Conservation (phyloP, 2,113 vertebrate genomes). For the Tonatia bakeri region DNA sequence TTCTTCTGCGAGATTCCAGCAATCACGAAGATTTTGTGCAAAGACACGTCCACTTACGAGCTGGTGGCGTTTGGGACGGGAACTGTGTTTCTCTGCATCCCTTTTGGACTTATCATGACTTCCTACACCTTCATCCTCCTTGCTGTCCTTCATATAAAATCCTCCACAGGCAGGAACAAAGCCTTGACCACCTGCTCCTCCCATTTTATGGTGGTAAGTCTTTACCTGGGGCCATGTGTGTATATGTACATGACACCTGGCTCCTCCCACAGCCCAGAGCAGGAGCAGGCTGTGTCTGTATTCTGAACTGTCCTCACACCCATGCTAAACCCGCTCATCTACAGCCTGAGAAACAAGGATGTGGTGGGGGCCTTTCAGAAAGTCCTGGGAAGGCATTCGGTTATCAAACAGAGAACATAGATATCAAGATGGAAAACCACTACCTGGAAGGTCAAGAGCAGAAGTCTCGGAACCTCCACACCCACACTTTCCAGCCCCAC, state of each 20-base stretch:
- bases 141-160: conserved; percentile 34
- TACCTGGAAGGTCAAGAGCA: neutral
- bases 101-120: neutral
- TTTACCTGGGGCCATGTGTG: conserved; percentile 40
- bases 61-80: neutral
- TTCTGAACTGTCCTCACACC: conserved; percentile 50
- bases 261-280: neutral
- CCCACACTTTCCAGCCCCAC: neutral
- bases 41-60: conserved; percentile 14
- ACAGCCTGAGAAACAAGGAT: too few species aligned
- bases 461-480: neutral
- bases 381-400: neutral
- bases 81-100: neutral
- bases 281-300: conserved; percentile 24
- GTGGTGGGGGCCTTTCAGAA: neutral
- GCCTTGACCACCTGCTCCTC: conserved; percentile 40
- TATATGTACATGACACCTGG: conserved; percentile 52
- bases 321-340: neutral
- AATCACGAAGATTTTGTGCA: conserved; percentile 35
- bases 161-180: neutral
- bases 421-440: neutral
- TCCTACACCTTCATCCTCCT: conserved; percentile 42
- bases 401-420: neutral
- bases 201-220: conserved; percentile 35
- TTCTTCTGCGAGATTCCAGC: conserved; percentile 40